Base-by-base conservation (phyloP, 92 coral and sea anemone species). In the Zoanthus solanderi region DNA sequence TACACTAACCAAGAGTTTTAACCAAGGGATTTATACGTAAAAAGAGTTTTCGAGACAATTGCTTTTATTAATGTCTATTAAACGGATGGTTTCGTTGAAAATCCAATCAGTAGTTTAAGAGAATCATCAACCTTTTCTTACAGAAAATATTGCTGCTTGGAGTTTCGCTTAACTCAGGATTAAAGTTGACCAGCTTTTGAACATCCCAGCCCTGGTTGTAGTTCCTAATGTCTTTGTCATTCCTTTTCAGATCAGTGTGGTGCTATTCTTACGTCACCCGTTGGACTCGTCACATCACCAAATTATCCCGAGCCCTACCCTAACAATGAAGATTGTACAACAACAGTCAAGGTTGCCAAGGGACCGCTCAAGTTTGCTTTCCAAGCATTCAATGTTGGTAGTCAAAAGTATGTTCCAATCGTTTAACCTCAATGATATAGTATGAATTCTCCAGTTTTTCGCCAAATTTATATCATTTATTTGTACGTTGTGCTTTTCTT, bases 291-390 rank as follows among this genome's bases (percentile, higher is more conserved):
- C 42, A 92, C 98, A 89, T 97, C 99, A 87, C 99, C 99, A 15
- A 97, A 97, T 96, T 97, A 97, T 57, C 99, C 99, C 11, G 96
- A 95, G 60, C 89, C 99, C 15, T 97, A 97, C 87, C 99, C 99
- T 50, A 88, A 94, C 90, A 97, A 97, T 90, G 99, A 97, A 73
- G 87, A 90, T 72, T 97, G 99, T 81, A 93, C 95, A 84, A 95
- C 92, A 74, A 92, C 99, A 44, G 93, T 97, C 42, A 97, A 87
- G 83, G 96, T 96, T 79, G 91, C 94, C 45, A 96, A 97, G 75
- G 98, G 98, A 8, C 99, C 99, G 17, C 88, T 97, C 61, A 92
- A 87, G 65, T 83, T 97, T 53, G 96, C 98, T 15, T 97, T 97
- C 91, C 99, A 97, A 81, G 96, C 98, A 10, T 97, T 97, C 84